Evolutionary conservation across 2,888 invertebrate genomes (phyloP), one percentile per base, ranked within the genome.

Genomic region (Eristalis intricaria): DNA sequence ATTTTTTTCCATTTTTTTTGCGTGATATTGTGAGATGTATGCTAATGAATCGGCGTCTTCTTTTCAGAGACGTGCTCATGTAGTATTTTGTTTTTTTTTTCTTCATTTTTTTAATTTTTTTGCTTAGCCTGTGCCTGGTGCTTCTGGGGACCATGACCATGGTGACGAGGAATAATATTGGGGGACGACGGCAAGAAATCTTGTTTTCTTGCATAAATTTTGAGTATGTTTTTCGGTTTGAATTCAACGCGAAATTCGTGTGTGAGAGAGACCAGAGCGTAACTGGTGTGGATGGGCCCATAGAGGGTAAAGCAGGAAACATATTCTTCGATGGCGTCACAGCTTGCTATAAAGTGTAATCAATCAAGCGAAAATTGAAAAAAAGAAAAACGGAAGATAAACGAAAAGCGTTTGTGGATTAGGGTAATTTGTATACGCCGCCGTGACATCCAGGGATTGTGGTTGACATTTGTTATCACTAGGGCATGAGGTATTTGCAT

Each of bases 71-170:
- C 5, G 19, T 19, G 19, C 19, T 19, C 50, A 19, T 50, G 50
- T 50, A 19, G 50, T 50, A 19, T 19, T 50, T 50, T 38, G 35
- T 63, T 68, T 60, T 69, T 43, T 66, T 32, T 32, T 15, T 23
- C 23, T 23, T 2, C 23, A 13, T 29, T 7, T 65, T 22, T 75
- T 50, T 63, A 35, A 29, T 68, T 69, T 70, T 22, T 60, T 60
- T 40, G n/a, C 23, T 35, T 23, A 29, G 60, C 40, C 40, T 58
- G 32, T 65, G 58, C 58, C 23, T 64, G 26, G n/a, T 70, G 58
- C 64, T 71, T 83, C 50, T 70, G 38, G 40, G 43, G 78, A 83
- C 86, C 83, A 83, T 86, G 86, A 79, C 82, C 82, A 75, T 83
- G 83, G 78, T 78, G 74, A 86, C 83, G 78, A 86, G 65, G 32